Percentiles rank a stretch among this genome's conserved stretches.
Evolutionary conservation across 2,797 vertebrate species (phyloP).

Genomic region (Aeoliscus strigatus): DNA sequence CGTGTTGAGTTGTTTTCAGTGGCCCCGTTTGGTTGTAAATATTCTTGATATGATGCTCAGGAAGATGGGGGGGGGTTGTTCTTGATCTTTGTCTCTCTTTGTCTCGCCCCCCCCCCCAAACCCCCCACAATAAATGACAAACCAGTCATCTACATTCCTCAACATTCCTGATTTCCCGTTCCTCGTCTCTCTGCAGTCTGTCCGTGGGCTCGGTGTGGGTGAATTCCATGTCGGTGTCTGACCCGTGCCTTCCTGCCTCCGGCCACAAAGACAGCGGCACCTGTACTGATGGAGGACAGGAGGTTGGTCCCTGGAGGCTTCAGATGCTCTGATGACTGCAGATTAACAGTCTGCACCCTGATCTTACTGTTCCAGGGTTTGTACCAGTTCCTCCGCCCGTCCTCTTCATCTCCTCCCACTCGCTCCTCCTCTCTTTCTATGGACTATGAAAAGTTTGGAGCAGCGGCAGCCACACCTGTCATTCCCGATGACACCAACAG

Average conservation of each 20-base stretch:
- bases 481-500: constrained; percentile 59
- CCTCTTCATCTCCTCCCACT: constrained; percentile 32
- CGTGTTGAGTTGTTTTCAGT: too few relatives aligned
- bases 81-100: too few relatives aligned
- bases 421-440: constrained; percentile 49
- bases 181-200: constrained; percentile 66
- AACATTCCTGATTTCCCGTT: too few relatives aligned
- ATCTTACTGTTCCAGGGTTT: constrained; percentile 56
- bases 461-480: constrained; percentile 24
- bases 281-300: constrained; percentile 80
- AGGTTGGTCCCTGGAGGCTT: constrained; percentile 56
- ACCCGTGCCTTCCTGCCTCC: constrained; percentile 78
- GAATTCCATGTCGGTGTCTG: constrained; percentile 79
- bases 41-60: too few relatives aligned
- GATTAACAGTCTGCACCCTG: too few relatives aligned
- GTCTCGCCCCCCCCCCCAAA: too few relatives aligned
- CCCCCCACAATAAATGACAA: too few relatives aligned
- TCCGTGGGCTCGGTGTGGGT: constrained; percentile 82
- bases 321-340: too few relatives aligned
- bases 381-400: constrained; percentile 70
- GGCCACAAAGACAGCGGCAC: constrained; percentile 83
- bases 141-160: too few relatives aligned
- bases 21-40: too few relatives aligned
- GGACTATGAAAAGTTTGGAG: constrained; percentile 67
- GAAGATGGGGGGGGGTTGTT: too few relatives aligned